Evolutionary conservation across 2,888 invertebrate species (phyloP).

Genomic region (Polydrusus pterygomalis): DNA sequence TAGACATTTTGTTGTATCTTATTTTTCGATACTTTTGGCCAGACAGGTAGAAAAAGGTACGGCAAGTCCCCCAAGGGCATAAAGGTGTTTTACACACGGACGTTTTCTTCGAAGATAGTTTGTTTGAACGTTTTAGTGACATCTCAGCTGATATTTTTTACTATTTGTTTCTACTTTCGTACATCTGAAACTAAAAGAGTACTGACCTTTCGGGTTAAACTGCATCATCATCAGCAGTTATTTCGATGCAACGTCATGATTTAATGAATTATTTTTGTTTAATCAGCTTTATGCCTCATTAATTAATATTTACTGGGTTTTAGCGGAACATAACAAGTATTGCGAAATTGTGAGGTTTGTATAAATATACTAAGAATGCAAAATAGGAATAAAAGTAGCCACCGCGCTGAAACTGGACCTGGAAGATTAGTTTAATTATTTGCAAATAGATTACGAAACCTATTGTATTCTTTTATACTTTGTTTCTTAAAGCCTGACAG

Average conservation of each 20-base stretch:
- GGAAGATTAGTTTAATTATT: too few species aligned
- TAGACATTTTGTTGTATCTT: too few species aligned
- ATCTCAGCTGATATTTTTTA: conserved; percentile 20
- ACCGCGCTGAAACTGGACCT: too few species aligned
- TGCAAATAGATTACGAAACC: too few species aligned
- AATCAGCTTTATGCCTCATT: neutral
- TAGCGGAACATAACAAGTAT: neutral
- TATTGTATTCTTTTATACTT: too few species aligned
- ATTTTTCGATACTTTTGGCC: conserved; percentile 4
- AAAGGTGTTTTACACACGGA: conserved; percentile 4
- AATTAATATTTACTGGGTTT: neutral
- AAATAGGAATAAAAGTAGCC: too few species aligned
- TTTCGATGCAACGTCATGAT: neutral
- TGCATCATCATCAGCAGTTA: neutral
- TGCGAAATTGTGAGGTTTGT: too few species aligned
- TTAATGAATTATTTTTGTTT: neutral
- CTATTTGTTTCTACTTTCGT: neutral
- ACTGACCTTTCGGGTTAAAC: conserved; percentile 2
- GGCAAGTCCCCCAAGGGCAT: neutral
- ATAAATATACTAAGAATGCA: too few species aligned
- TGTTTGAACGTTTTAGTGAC: neutral
- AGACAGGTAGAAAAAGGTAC: conserved; percentile 15
- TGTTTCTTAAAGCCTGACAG: too few species aligned
- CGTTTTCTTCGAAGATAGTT: neutral
- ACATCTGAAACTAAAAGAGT: neutral